Evolutionary conservation across 2,888 invertebrate genomes (phyloP).

Genomic region (Plebejus anna): DNA sequence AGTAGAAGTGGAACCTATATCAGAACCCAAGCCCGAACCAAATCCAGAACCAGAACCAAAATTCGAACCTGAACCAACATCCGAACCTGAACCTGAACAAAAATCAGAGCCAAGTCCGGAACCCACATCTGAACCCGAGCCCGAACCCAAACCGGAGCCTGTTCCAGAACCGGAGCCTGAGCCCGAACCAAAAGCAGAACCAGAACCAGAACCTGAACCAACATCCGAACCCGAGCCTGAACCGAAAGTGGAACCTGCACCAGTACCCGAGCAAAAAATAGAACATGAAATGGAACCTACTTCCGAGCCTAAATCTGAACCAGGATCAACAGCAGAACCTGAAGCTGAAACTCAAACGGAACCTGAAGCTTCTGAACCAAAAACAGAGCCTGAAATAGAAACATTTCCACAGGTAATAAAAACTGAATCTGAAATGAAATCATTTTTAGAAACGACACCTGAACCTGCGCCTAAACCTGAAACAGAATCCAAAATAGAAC

Average conservation of each 20-base stretch:
- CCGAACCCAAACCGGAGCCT: conserved; percentile 43
- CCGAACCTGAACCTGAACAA: conserved; percentile 35
- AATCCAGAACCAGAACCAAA: conserved; percentile 37
- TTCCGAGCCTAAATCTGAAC: conserved; percentile 39
- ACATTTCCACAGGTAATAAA: neutral
- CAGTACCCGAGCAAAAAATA: conserved; percentile 35
- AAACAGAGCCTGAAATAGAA: conserved; percentile 37
- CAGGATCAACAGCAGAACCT: conserved; percentile 54
- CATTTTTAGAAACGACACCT: conserved; percentile 29
- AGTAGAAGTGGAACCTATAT: conserved; percentile 38
- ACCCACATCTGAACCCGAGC: conserved; percentile 42
- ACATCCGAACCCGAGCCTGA: conserved; percentile 39
- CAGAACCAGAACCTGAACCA: conserved; percentile 46
- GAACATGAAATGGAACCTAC: conserved; percentile 39
- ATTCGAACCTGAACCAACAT: conserved; percentile 38
- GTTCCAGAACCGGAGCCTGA: conserved; percentile 47
- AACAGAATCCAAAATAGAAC: conserved; percentile 41
- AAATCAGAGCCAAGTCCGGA: conserved; percentile 41
- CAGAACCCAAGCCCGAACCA: conserved; percentile 35
- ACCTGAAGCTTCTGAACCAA: conserved; percentile 51
- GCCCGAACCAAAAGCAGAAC: conserved; percentile 49
- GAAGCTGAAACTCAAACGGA: conserved; percentile 54
- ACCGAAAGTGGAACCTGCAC: conserved; percentile 31
- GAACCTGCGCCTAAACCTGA: conserved; percentile 37
- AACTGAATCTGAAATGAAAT: neutral